Percentiles rank a stretch among this genome's conserved stretches.
These are phyloP conservation scores for roundworm (Caenorhabditis elegans) DNA, from an alignment of 1,140 invertebrate genomes.

Conservation along the genomic window WBcel235 BX284603.4:9736001-9736500, in stretches of 20 bases:
- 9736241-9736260: not conserved
- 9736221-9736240: slow-evolving; percentile 5
- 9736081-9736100: not conserved
- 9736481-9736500: no score
- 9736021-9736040: not conserved
- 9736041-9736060: not conserved
- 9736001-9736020: not conserved
- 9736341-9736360: no score
- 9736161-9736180: not conserved
- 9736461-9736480: no score
- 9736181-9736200: not conserved
- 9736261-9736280: not conserved
- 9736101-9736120: slow-evolving; percentile 3
- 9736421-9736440: no score
- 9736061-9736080: not conserved
- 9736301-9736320: not conserved
- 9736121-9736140: not conserved
- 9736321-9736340: not conserved
- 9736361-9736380: not conserved
- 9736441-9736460: no score
- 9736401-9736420: no score
- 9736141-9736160: not conserved
- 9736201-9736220: not conserved
- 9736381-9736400: not conserved
- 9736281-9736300: not conserved